Evolutionary conservation across 2,888 invertebrate species (phyloP), one percentile per base, ranked within the genome.

Genomic region (Latrodectus hesperus): DNA sequence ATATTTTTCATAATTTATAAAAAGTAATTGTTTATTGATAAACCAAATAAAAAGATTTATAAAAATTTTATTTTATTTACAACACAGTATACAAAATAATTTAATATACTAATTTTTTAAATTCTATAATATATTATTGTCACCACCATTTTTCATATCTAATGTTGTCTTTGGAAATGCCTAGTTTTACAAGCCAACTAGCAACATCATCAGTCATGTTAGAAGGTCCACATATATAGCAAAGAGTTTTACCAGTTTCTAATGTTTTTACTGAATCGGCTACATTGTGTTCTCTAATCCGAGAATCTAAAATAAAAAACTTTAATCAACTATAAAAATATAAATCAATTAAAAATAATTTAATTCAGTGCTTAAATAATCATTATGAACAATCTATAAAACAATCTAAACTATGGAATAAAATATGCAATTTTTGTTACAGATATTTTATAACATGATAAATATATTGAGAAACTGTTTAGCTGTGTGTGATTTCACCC

Each of bases 211-310:
- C 85, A 17, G 90, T 91, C 90, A 91, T 90, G 1, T 89, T 88
- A 26, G 90, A 90, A 6, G 91, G 91, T 16, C 91, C 91, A 89
- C 91, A 91, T 17, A 91, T 82, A 78, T 89, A 91, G 49, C 89
- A 89, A 22, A 89, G 52, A 55, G 86, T 80, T 52, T 83, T 86
- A 5, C 74, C 38, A 10, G 64, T 55, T 55, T 78, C 67, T 17
- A 89, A 73, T 16, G n/a, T 79, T 51, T 76, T 22, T 4, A 89
- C 14, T 11, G 89, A 80, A 16, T 82, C 53, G 22, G 73, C 68
- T 12, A 89, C 74, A 80, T 86, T 82, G 17, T 78, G 3, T 72
- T 86, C 73, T n/a, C 53, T 68, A 17, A 89, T 84, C 74, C 86
- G 74, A 55, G 64, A 79, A 72, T 72, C 89, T 89, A 52, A 17